Base-by-base conservation (phyloP, 2,113 vertebrate species). In the Genyomyrus donnyi region DNA sequence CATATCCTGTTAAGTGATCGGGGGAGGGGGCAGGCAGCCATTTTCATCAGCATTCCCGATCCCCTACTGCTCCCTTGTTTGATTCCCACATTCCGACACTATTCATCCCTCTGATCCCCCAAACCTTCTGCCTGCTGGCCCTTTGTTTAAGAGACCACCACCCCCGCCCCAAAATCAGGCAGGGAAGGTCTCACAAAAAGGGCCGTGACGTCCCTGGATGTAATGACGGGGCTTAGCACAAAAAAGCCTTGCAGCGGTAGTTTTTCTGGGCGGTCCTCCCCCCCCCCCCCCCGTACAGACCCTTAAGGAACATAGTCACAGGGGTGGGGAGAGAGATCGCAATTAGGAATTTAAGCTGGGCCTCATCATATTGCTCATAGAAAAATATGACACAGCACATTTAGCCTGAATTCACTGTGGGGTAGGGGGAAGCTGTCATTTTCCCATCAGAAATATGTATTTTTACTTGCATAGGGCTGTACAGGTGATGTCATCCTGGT, bases 11-110 rank as follows among this genome's bases (percentile, higher is more conserved):
- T 66, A 46, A 85, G 24, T 85, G 83, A 45, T 85, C 3, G 85
- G 31, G 46, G 86, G 52, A 46, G 27, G 56, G 17, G 74, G 13
- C 10, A 7, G 24, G 35, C 66, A 48, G 27, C 19, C 15, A 24
- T 88, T 88, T 88, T 52, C 87, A 31, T 88, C 87, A 39, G 85
- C 85, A 87, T 46, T 35, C 85, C 85, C 19, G 5, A 48, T n/a
- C 45, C 83, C 83, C 83, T 35, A 48, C 49, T 2, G 46, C 85
- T 35, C 89, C 56, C 86, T 70, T 80, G 53, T 90, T 90, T 90
- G 42, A 88, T 45, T 90, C 89, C 80, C 87, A 50, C 91, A 90
- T 91, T 90, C 91, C 88, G 62, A 13, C 19, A 77, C 87, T 39
- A 88, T 90, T 91, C 74, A 88, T 19, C 42, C 31, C 83, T 39